Conservation (phyloP, 2,888 invertebrate species). For the Drosophila rubida region DNA sequence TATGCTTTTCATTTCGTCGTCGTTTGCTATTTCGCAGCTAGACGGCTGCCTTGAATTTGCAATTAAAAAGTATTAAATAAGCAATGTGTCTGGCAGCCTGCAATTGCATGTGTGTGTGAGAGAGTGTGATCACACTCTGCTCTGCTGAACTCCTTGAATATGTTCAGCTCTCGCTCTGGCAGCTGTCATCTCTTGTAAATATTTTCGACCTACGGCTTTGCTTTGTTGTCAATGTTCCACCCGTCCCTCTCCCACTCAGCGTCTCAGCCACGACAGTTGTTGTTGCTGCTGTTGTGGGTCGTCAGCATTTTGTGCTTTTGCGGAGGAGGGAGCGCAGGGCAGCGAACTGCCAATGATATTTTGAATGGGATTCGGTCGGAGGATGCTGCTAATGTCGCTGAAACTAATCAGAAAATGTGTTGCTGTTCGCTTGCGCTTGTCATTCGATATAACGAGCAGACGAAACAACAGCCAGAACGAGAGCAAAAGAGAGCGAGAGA, state of each 20-base stretch:
- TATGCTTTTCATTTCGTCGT: no score
- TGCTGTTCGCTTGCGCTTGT: constrained; percentile 48
- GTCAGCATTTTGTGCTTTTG: constrained; percentile 31
- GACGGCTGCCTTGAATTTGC: no score
- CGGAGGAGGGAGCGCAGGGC: constrained; percentile 7
- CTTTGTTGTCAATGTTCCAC: constrained; percentile 48
- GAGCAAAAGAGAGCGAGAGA: background rate
- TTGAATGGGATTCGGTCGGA: constrained; percentile 26
- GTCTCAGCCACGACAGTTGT: background rate
- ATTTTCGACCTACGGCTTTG: constrained; percentile 53
- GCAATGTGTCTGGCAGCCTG: constrained; percentile 14
- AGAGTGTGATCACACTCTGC: constrained; percentile 8
- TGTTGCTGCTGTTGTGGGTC: constrained; percentile 24
- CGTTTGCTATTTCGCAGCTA: no score
- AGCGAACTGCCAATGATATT: constrained; percentile 34
- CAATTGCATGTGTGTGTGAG: background rate
- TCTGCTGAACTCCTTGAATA: constrained; percentile 25
- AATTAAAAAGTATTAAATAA: constrained; percentile 50
- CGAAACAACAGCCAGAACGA: background rate
- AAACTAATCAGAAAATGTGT: constrained; percentile 77
- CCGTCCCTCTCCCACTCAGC: background rate
- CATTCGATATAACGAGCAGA: constrained; percentile 50
- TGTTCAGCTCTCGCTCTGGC: constrained; percentile 36
- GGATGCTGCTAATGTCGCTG: constrained; percentile 52
- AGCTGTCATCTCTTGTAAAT: constrained; percentile 55